Conservation (phyloP, 2,113 vertebrate species). For the Malurus cyaneus region DNA sequence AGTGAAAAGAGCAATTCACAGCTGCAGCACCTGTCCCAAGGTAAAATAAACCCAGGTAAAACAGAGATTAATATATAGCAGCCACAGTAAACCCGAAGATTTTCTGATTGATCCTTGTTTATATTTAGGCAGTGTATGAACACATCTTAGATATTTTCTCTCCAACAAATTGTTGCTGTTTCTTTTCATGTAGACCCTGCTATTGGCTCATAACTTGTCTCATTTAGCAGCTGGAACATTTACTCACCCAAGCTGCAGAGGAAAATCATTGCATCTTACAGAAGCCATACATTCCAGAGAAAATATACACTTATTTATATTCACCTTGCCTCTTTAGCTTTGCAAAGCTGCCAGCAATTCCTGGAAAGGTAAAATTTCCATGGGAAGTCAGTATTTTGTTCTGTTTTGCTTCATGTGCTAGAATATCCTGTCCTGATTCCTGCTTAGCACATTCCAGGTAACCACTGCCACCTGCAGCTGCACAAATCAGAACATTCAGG, state of each 20-base stretch:
- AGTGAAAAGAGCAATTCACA: background rate
- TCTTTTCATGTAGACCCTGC: conserved; percentile 14
- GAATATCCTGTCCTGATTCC: background rate
- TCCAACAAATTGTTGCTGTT: conserved; percentile 17
- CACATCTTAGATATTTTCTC: background rate
- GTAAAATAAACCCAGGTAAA: background rate
- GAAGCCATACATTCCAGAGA: background rate
- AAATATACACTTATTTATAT: background rate
- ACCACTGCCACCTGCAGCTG: background rate
- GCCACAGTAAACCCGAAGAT: background rate
- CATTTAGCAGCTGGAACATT: conserved; percentile 33
- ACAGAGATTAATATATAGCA: background rate
- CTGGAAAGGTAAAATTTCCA: background rate
- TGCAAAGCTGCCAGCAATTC: background rate
- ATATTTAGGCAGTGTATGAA: background rate
- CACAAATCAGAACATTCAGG: background rate
- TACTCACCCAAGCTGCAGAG: conserved; percentile 21
- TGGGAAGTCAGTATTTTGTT: background rate
- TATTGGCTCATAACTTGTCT: background rate
- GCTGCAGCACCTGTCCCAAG: background rate
- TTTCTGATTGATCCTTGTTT: background rate
- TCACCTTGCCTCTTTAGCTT: conserved; percentile 20
- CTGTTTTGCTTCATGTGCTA: background rate
- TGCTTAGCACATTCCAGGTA: background rate
- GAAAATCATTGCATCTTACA: conserved; percentile 17